Base-by-base conservation (phyloP, 2,888 invertebrate species). In the Parthenolecanium corni region DNA sequence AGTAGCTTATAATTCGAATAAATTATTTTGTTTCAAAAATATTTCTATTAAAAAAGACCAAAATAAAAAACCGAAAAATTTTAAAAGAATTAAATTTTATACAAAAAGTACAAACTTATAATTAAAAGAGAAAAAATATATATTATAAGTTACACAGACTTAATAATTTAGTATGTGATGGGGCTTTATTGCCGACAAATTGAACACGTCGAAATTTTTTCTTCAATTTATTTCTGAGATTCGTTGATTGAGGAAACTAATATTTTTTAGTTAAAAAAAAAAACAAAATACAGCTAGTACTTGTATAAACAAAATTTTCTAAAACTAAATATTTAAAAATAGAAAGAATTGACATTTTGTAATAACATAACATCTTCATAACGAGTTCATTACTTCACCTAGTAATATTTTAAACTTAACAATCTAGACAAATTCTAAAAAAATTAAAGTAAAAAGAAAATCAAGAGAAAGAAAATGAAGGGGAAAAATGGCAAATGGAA, bases 391-490 rank as follows among this genome's bases (percentile, higher is more conserved):
- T 38, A 52, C n/a, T 36, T 36, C 14, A 52, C 36, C 38, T 36
- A 52, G 12, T 12, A 38, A 31, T 31, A 31, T 9, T 31, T 14
- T 16, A 44, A 44, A 44, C 18, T 16, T 44, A 44, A 44, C 4
- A 44, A 44, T 44, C 14, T 9, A 16, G 5, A 16, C 44, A 5
- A 44, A 44, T 18, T 4, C 14, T 16, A 18, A 38, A 38, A 38
- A 38, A 51, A 16, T 16, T 51, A 36, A 58, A 58, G 24, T 58
- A 23, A 42, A 44, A 16, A 44, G 20, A 57, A 57, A 57, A 46
- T 47, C 31, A 57, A 42, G 36, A 18, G 46, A 61, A 40, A 36
- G 21, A 36, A 23, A 51, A 61, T 23, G 51, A 61, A 49, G 21
- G 47, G 24, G 18, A 14, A 11, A 20, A 58, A 38, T 38, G 36